These are phyloP conservation scores for Onychomys arenicola DNA, from an alignment of 2,797 vertebrate genomes.

Conservation along the genomic window DNA sequence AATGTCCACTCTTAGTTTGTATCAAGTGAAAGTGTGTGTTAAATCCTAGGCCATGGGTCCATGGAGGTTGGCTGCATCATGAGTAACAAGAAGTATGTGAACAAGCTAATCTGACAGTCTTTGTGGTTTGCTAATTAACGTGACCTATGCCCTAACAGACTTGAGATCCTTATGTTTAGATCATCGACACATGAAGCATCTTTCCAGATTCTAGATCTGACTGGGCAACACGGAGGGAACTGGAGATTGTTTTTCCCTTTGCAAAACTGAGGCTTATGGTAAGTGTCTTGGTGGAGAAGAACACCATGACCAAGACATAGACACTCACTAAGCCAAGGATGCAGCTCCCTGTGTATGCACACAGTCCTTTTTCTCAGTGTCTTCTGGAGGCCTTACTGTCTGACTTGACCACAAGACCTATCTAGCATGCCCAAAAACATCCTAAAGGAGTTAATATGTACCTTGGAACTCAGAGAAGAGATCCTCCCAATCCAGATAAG, in stretches of 20 bases:
- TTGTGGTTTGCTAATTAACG: not conserved
- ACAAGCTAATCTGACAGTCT: slow-evolving; percentile 1
- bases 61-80: not conserved
- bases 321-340: not conserved
- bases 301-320: not conserved
- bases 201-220: not conserved
- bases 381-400: not conserved
- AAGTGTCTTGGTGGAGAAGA: not conserved
- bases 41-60: not conserved
- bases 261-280: not conserved
- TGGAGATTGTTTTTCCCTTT: slow-evolving; percentile 5
- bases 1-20: not conserved
- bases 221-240: not conserved
- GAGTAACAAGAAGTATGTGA: slow-evolving; percentile 20
- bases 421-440: not conserved
- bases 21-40: not conserved
- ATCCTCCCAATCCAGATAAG: not conserved
- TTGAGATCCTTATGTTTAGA: not conserved
- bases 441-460: not conserved
- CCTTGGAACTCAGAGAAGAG: not conserved
- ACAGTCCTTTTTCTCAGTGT: not conserved
- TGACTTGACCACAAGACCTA: not conserved
- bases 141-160: not conserved
- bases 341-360: not conserved
- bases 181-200: slow-evolving; percentile 10